Evolutionary conservation across 2,797 vertebrate genomes (phyloP).

Genomic region (Girardinus metallicus): DNA sequence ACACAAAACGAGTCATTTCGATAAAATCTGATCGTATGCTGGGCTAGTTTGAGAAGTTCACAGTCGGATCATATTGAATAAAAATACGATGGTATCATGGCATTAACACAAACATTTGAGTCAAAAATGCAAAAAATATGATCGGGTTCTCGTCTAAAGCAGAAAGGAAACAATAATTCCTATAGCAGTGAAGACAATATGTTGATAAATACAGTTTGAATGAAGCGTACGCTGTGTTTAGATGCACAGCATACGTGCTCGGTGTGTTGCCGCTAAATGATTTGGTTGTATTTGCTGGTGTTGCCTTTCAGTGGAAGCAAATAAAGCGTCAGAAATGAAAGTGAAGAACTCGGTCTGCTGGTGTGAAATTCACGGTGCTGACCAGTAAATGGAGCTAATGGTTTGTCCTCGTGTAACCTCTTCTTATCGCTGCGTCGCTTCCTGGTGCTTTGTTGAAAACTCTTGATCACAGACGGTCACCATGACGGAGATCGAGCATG

Average conservation of each 20-base stretch:
- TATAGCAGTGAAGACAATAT: background rate
- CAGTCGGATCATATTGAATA: background rate
- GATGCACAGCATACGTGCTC: background rate
- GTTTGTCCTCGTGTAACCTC: conserved; percentile 3
- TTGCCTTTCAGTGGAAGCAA: conserved; percentile 10
- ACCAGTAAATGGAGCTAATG: conserved; percentile 1
- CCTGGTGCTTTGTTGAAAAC: background rate
- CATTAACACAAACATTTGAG: background rate
- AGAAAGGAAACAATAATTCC: background rate
- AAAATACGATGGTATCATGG: background rate
- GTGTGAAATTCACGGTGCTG: conserved; percentile 3
- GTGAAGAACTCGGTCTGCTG: background rate
- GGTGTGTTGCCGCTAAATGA: background rate
- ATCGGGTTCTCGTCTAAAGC: background rate
- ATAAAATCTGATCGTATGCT: background rate
- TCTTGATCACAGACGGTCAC: background rate
- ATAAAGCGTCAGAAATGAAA: background rate
- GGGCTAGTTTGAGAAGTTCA: background rate
- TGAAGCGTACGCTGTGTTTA: background rate
- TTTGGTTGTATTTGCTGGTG: background rate
- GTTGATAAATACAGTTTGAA: background rate
- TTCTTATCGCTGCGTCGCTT: background rate
- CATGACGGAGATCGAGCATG: background rate
- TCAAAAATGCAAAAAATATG: background rate
- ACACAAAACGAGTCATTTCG: background rate